A percentile compares a stretch with the other conserved stretches of the same genome.
These are phyloP conservation scores for Vanacampus margaritifer DNA, from an alignment of 2,113 vertebrate species.

Conservation along the genomic window DNA sequence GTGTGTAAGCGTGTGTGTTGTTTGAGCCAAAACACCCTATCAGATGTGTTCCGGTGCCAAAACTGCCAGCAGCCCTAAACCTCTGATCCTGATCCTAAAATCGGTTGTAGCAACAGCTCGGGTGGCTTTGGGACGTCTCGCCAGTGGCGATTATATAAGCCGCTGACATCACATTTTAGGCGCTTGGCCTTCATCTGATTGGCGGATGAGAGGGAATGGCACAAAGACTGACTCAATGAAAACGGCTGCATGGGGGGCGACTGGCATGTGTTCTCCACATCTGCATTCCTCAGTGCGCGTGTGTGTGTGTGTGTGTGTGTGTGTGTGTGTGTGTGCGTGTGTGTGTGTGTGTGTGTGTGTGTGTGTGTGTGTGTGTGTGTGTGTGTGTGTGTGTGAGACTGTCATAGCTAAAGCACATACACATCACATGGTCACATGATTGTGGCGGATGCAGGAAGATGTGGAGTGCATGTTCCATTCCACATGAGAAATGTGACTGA, in stretches of 20 bases:
- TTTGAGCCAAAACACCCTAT: no score
- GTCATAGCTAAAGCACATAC: no score
- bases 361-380: no score
- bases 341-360: no score
- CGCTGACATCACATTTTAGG: constrained; percentile 7
- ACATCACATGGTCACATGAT: constrained; percentile 11
- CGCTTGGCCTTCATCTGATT: constrained; percentile 16
- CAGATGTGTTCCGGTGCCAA: no score
- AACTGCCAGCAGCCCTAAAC: no score
- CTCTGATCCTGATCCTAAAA: no score
- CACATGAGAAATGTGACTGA: constrained; percentile 47
- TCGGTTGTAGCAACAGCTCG: constrained; percentile 4
- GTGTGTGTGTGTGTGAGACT: constrained; percentile 1
- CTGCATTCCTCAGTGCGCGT: constrained; percentile 8
- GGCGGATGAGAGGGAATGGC: constrained; percentile 15
- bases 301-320: constrained; percentile 7
- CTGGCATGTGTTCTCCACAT: neutral
- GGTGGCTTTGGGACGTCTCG: constrained; percentile 30
- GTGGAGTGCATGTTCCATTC: constrained; percentile 27
- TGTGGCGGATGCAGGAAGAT: neutral
- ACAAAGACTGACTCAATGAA: constrained; percentile 14
- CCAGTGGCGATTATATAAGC: constrained; percentile 36
- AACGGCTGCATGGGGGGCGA: neutral
- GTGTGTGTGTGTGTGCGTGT: no score
- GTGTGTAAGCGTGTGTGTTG: no score